These are phyloP conservation scores for Chelonoidis abingdonii DNA, from an alignment of 2,113 vertebrate genomes.

Conservation along the genomic window DNA sequence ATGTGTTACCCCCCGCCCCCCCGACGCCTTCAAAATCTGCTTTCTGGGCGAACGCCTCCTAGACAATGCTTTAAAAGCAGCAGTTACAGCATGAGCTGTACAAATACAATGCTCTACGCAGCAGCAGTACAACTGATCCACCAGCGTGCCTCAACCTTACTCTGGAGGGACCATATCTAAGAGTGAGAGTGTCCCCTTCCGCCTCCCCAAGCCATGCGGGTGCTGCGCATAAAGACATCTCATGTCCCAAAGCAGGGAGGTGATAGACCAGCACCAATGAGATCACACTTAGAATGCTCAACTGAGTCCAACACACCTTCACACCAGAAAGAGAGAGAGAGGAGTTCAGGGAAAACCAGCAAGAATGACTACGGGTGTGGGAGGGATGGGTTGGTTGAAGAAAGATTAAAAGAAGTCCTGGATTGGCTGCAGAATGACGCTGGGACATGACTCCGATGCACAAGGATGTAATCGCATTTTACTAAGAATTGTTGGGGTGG, in stretches of 20 bases:
- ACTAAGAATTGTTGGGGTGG: not conserved
- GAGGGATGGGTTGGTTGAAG: not conserved
- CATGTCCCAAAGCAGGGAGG: not conserved
- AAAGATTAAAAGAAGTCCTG: not conserved
- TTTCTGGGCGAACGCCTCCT: not conserved
- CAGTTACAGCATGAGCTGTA: not conserved
- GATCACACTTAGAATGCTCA: not conserved
- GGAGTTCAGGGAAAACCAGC: not conserved
- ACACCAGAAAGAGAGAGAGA: not conserved
- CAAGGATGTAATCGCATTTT: not conserved
- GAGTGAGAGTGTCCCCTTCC: not conserved
- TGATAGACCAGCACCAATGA: not conserved
- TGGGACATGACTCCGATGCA: not conserved
- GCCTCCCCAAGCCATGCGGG: not conserved
- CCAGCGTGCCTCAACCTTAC: not conserved
- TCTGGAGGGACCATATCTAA: not conserved
- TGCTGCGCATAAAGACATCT: not conserved
- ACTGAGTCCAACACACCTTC: not conserved
- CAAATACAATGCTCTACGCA: not conserved
- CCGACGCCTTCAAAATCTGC: not conserved
- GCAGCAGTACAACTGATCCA: not conserved
- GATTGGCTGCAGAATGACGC: not conserved
- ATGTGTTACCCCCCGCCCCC: not conserved
- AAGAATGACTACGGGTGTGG: not conserved
- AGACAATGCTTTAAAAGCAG: not conserved